Evolutionary conservation across 2,888 invertebrate species (phyloP).

Genomic region (Andrena marginata): DNA sequence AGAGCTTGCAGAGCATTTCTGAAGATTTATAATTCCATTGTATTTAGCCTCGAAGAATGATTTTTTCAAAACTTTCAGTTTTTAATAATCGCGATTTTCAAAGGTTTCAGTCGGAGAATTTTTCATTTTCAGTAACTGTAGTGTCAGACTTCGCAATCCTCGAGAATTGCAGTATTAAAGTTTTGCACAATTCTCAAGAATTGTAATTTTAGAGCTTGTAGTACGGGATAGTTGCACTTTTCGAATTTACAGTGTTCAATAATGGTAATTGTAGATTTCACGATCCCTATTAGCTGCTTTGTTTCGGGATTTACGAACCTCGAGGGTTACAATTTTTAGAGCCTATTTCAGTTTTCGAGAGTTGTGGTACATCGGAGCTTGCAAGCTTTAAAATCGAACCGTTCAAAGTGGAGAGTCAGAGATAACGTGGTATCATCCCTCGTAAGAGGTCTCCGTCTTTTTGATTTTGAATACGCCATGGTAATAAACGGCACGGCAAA

Average conservation of each 20-base stretch:
- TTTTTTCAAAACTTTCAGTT: neutral
- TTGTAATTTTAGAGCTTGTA: neutral
- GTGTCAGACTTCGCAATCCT: neutral
- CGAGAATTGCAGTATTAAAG: neutral
- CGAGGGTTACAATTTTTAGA: no score
- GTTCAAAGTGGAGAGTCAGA: neutral
- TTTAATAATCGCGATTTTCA: neutral
- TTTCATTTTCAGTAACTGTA: neutral
- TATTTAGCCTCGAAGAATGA: no score
- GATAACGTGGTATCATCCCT: neutral
- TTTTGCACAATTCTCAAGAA: neutral
- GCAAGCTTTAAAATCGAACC: neutral
- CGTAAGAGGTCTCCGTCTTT: conserved; percentile 5
- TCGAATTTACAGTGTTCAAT: neutral
- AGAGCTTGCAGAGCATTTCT: neutral
- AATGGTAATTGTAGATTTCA: neutral
- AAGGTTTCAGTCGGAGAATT: neutral
- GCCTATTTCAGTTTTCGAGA: neutral
- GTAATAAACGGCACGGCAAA: conserved; percentile 33
- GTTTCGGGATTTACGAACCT: no score
- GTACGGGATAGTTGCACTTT: neutral
- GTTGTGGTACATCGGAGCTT: neutral
- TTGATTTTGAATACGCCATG: conserved; percentile 56
- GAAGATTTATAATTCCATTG: neutral
- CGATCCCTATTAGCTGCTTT: neutral